Percentiles rank a stretch among this genome's conserved stretches.
phyloP scores from a whole-genome alignment of 2,888 invertebrate species.

The Acleris cristana region DNA sequence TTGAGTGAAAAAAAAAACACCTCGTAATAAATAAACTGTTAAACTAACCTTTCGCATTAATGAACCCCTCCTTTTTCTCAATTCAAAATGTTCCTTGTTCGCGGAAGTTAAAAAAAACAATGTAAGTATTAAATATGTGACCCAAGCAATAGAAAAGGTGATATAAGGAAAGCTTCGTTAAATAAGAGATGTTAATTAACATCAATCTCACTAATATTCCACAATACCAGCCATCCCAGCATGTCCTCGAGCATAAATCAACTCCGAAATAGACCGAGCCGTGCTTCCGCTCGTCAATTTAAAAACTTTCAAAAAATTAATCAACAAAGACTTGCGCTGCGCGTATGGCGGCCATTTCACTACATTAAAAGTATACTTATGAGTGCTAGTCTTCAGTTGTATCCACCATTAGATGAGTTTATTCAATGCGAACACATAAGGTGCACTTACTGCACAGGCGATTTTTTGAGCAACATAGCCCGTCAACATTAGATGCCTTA shows the following conservation, averaged over 20 bases:
- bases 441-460: too few species aligned
- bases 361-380: conserved; percentile 53
- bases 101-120: too few species aligned
- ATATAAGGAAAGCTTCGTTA: too few species aligned
- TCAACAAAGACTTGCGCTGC: conserved; percentile 60
- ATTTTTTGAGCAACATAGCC: too few species aligned
- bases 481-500: too few species aligned
- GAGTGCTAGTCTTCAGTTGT: conserved; percentile 51
- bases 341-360: conserved; percentile 46
- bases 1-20: too few species aligned
- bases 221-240: conserved; percentile 65
- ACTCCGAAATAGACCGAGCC: conserved; percentile 70
- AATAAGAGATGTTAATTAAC: conserved; percentile 4
- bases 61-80: too few species aligned
- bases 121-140: too few species aligned
- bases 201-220: conserved; percentile 69
- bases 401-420: conserved; percentile 48
- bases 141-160: too few species aligned
- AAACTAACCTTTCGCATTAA: too few species aligned
- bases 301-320: conserved; percentile 62
- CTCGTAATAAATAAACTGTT: too few species aligned
- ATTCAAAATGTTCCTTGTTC: too few species aligned
- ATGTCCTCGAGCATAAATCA: conserved; percentile 71
- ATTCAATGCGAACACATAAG: conserved; percentile 29
- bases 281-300: conserved; percentile 72